These are phyloP conservation scores for Heterodera schachtii DNA, from an alignment of 1,140 invertebrate species.

Conservation along the genomic window DNA sequence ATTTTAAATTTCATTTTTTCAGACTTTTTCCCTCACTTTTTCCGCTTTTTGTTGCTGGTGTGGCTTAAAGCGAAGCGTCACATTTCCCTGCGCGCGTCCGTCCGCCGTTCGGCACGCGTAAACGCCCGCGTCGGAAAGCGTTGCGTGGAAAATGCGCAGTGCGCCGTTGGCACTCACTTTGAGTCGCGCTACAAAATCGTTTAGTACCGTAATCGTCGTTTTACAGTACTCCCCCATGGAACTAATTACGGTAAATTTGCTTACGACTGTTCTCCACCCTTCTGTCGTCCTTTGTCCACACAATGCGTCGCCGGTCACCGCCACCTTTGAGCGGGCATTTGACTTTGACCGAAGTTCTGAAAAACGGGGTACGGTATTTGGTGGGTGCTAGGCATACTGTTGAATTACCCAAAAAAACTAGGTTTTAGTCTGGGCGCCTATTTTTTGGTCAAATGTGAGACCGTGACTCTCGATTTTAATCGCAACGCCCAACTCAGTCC, in stretches of 20 bases:
- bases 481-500: too few relatives aligned
- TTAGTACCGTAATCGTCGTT: neutral
- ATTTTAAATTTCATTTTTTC: neutral
- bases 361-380: neutral
- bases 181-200: conserved; percentile 57
- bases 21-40: conserved; percentile 19
- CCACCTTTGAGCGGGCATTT: conserved; percentile 58
- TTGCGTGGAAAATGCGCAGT: conserved; percentile 62
- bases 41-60: conserved; percentile 21
- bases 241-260: conserved; percentile 19
- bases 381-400: too few relatives aligned
- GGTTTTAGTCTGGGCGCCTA: too few relatives aligned
- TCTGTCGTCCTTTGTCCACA: conserved; percentile 61
- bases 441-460: too few relatives aligned
- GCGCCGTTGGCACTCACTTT: conserved; percentile 65
- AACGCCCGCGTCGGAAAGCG: conserved; percentile 59
- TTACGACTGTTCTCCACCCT: conserved; percentile 58
- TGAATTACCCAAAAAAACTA: too few relatives aligned
- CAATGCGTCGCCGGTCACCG: conserved; percentile 52
- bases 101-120: conserved; percentile 61
- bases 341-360: conserved; percentile 54
- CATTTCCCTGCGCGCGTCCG: conserved; percentile 55
- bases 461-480: too few relatives aligned
- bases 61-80: conserved; percentile 58
- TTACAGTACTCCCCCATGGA: neutral